phyloP scores from a whole-genome alignment of 1,140 invertebrate genomes.

The Drosophila rufa region DNA sequence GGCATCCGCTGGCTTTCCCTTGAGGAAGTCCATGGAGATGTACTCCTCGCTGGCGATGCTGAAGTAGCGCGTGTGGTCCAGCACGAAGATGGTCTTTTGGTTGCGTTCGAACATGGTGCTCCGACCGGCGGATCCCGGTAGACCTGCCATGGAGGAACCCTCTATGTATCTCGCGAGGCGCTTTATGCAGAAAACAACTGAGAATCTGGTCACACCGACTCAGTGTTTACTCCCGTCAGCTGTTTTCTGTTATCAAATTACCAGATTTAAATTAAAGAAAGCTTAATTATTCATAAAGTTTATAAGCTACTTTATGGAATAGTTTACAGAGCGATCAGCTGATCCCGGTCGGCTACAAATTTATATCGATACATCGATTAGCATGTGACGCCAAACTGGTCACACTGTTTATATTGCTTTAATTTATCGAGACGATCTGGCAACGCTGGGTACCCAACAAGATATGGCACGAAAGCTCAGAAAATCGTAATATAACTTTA shows the following conservation, averaged over 20 bases:
- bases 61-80: conserved; percentile 96
- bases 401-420: no score
- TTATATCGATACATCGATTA: conserved; percentile 2
- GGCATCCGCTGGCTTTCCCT: conserved; percentile 86
- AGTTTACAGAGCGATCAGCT: background rate
- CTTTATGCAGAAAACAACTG: no score
- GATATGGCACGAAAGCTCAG: background rate
- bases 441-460: background rate
- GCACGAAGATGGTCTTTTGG: conserved; percentile 97
- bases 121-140: conserved; percentile 5
- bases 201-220: background rate
- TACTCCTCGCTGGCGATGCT: conserved; percentile 93
- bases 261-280: background rate
- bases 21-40: conserved; percentile 95
- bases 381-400: background rate
- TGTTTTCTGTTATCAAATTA: background rate
- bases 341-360: background rate
- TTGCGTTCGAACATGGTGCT: conserved; percentile 86
- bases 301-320: background rate
- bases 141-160: conserved; percentile 1
- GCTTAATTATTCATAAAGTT: background rate
- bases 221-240: background rate
- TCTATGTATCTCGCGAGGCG: background rate
- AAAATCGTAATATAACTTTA: background rate
- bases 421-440: background rate